A percentile compares a stretch with the other conserved stretches of the same genome.
Evolutionary conservation across 2,888 invertebrate genomes (phyloP).

Genomic region (Leptopilina myrica): DNA sequence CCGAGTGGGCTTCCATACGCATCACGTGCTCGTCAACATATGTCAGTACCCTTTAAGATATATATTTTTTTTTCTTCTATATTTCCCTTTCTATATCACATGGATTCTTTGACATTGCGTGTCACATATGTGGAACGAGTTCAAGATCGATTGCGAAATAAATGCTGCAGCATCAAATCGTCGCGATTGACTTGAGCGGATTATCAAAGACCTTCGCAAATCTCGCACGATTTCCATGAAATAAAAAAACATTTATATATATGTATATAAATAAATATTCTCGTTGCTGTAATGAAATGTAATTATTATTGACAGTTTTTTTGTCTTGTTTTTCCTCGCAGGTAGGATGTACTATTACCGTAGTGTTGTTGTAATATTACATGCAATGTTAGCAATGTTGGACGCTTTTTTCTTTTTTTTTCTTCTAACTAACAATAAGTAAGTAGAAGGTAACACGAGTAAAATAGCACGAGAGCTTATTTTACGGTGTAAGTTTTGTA

Average conservation of each 20-base stretch:
- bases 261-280: too few relatives aligned
- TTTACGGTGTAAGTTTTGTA: too few relatives aligned
- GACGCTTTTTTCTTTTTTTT: too few relatives aligned
- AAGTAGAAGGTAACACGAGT: too few relatives aligned
- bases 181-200: constrained; percentile 12
- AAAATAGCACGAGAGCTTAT: too few relatives aligned
- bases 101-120: constrained; percentile 37
- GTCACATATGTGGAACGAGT: constrained; percentile 38
- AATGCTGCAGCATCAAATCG: constrained; percentile 22
- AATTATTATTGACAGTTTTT: background rate
- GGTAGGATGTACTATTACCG: too few relatives aligned
- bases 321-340: background rate
- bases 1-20: background rate
- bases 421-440: too few relatives aligned
- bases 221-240: constrained; percentile 24
- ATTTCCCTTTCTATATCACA: background rate
- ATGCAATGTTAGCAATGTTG: too few relatives aligned
- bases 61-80: background rate
- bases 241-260: background rate
- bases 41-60: constrained; percentile 34
- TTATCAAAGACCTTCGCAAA: constrained; percentile 35
- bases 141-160: constrained; percentile 38
- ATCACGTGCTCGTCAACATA: constrained; percentile 13
- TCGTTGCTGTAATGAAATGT: constrained; percentile 1
- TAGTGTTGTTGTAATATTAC: too few relatives aligned